phyloP scores from a whole-genome alignment of 2,888 invertebrate genomes.

The Torymus texanus region DNA sequence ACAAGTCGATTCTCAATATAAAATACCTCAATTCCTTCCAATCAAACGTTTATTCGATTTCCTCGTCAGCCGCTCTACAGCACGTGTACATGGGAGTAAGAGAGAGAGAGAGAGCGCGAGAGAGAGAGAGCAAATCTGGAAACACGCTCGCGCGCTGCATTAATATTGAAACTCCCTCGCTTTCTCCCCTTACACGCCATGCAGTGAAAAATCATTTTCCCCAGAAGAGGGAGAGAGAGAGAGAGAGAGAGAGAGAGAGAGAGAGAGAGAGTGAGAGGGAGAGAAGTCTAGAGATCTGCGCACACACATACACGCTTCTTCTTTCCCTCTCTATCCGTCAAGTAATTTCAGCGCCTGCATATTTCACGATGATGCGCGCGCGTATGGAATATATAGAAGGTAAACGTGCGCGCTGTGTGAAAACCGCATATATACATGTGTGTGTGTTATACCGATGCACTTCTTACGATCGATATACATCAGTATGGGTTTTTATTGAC shows the following conservation, averaged over 20 bases:
- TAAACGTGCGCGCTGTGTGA: background rate
- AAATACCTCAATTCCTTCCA: too few species aligned
- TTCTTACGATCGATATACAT: background rate
- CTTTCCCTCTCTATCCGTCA: constrained; percentile 17
- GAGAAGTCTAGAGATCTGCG: background rate
- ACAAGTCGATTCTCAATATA: too few species aligned
- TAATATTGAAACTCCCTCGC: constrained; percentile 3
- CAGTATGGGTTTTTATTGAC: constrained; percentile 34
- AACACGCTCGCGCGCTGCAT: background rate
- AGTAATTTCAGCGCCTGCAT: constrained; percentile 47
- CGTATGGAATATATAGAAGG: background rate
- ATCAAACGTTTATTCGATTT: too few species aligned
- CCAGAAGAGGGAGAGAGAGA: background rate
- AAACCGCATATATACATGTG: background rate
- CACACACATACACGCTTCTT: background rate
- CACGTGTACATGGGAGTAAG: too few species aligned
- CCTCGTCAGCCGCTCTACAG: too few species aligned
- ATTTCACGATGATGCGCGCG: constrained; percentile 36
- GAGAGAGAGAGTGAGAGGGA: background rate
- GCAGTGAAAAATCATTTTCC: constrained; percentile 22
- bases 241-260: too few species aligned
- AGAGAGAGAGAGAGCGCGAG: too few species aligned
- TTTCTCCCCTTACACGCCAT: background rate
- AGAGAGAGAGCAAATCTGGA: constrained; percentile 2
- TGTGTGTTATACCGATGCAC: too few species aligned